Evolutionary conservation across 2,797 vertebrate species (phyloP), one percentile per base, ranked within the genome.

Genomic region (Labroides dimidiatus): DNA sequence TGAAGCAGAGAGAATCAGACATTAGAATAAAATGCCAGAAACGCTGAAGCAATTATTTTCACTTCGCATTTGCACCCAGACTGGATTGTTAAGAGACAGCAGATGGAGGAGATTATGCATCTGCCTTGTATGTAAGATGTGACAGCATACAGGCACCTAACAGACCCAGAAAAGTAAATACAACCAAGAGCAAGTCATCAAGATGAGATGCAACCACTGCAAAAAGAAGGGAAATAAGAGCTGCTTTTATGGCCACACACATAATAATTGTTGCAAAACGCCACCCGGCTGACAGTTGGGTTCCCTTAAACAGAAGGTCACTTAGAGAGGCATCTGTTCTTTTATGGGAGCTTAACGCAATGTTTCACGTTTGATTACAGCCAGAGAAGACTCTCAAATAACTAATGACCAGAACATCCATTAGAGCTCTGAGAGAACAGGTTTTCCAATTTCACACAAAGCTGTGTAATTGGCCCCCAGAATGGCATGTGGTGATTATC

Each of bases 341-440:
- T 96, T 97, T 96, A 96, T 95, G 95, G 95, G 90, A 94, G 95
- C 95, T 97, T 96, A 96, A 95, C 94, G 95, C 95, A 94, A 95
- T 94, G 96, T 96, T 97, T 97, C 96, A 96, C 95, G 93, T 96
- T 96, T 97, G 96, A 97, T 97, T 96, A 96, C 95, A 91, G 96
- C 94, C 93, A 95, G 95, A 95, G 94, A 96, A 96, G 94, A 92
- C 95, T 96, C 95, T 96, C 95, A 94, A 95, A 96, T 96, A 96
- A 95, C 95, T 98, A 99, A 99, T 95, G 96, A 97, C 95, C 95
- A 91, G 96, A 96, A 96, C 95, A 95, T 94, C 95, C 96, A 97
- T 97, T 97, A 96, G 94, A 95, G 95, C 94, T 95, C 94, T 93
- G 87, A 90, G 82, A 94, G 93, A 96, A 94, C 94, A 95, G 95